Percentiles rank a stretch among this genome's conserved stretches.
phyloP scores from a whole-genome alignment of 2,888 invertebrate species.

The Eilema sororculum region DNA sequence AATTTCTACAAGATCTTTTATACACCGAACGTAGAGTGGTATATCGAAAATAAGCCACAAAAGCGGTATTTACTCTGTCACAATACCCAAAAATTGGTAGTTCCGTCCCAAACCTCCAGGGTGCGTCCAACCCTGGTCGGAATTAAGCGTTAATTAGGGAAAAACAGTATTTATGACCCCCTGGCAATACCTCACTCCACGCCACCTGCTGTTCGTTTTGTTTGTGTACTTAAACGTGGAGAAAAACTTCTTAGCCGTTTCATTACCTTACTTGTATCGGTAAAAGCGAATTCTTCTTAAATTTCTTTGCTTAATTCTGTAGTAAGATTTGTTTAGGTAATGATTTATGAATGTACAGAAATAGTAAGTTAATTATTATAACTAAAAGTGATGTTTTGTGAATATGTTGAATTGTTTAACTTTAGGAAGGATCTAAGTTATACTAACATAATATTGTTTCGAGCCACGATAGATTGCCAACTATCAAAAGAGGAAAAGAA shows the following conservation, averaged over 20 bases:
- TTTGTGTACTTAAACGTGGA: slow-evolving; percentile 55
- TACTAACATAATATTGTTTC: neutral
- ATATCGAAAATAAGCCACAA: neutral
- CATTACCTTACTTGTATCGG: slow-evolving; percentile 31
- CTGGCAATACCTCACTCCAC: slow-evolving; percentile 67
- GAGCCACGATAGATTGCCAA: neutral
- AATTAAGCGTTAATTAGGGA: slow-evolving; percentile 85
- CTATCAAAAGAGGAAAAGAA: neutral
- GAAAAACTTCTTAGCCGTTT: slow-evolving; percentile 47
- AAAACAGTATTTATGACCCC: slow-evolving; percentile 83
- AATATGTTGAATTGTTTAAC: neutral
- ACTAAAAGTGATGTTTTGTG: neutral
- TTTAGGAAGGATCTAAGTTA: neutral
- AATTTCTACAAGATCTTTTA: neutral
- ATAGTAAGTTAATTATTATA: too few species aligned
- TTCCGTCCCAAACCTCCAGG: slow-evolving; percentile 42
- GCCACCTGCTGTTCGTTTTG: slow-evolving; percentile 69
- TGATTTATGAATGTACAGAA: too few species aligned
- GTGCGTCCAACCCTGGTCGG: slow-evolving; percentile 53
- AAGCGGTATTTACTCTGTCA: slow-evolving; percentile 21
- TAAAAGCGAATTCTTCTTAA: slow-evolving; percentile 32
- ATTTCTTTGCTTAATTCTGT: neutral
- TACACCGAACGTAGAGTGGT: neutral
- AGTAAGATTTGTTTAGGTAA: neutral
- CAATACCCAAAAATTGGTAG: slow-evolving; percentile 43